Conservation (phyloP, 64 coral and sea anemone genomes). For the Stylophora pistillata region DNA sequence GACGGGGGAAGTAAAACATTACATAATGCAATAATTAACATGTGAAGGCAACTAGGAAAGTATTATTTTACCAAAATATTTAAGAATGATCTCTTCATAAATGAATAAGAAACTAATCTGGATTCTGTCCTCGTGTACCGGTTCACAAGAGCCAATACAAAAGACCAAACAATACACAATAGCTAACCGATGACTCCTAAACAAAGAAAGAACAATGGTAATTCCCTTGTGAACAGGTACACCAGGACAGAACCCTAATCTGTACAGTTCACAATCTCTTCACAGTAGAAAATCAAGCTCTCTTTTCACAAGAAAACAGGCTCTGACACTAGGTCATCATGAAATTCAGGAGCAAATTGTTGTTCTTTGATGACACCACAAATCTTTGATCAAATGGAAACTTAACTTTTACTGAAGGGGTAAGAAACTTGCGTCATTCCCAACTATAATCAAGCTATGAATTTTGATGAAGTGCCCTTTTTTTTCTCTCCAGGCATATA, state of each 20-base stretch:
- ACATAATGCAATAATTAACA: background rate
- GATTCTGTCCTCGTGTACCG: too few species aligned
- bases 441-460: background rate
- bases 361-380: background rate
- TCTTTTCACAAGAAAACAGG: background rate
- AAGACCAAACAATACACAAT: too few species aligned
- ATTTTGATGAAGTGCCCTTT: background rate
- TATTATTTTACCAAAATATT: conserved; percentile 43
- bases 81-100: conserved; percentile 27
- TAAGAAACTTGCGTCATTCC: background rate
- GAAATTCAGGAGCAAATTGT: background rate
- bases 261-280: conserved; percentile 41
- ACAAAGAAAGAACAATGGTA: too few species aligned
- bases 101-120: conserved; percentile 10
- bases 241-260: too few species aligned
- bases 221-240: too few species aligned
- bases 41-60: background rate
- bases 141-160: too few species aligned
- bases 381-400: background rate
- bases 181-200: too few species aligned
- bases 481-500: background rate
- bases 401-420: background rate
- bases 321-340: background rate
- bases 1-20: background rate
- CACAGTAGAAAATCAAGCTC: conserved; percentile 25